Base-by-base conservation (phyloP, 2,113 vertebrate species). In the Mionectes macconnelli region DNA sequence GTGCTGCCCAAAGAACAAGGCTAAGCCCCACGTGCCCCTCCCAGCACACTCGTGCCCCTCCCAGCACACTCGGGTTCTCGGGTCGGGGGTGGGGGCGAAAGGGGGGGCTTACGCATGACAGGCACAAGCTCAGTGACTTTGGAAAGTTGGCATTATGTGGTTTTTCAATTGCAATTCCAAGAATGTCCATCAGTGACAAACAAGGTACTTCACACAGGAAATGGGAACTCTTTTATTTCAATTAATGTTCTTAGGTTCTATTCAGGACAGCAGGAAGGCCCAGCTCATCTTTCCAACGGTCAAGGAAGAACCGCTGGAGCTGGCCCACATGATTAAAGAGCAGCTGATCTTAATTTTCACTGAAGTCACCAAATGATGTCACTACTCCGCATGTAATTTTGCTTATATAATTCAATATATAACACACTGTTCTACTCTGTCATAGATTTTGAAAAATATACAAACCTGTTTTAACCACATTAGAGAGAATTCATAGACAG, bases 181-280 rank as follows among this genome's bases (percentile, higher is more conserved):
- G 89, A 94, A 96, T n/a, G 47, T 60, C 69, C 89, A 60, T 47
- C 52, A 33, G 80, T 23, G 73, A 94, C 76, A 94, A 86, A 91
- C 53, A 89, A 94, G 79, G 87, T 93, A 92, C 79, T 92, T 77
- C 84, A 94, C 97, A 96, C 95, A 95, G 94, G 95, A 97, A 96
- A 98, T 94, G 96, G 95, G 96, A 96, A 97, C 93, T 96, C 96
- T 98, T 97, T 97, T 97, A 98, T 98, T 98, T 97, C 97, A 98
- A 87, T 97, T 97, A 95, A 94, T 97, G 89, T 95, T 77, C 95
- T 98, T 94, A 92, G 91, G 91, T 97, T 97, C 97, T 96, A 87
- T 95, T 96, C 74, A 95, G 93, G 96, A 96, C 97, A 97, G 93
- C 92, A 96, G 95, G 89, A 97, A 97, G 97, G 97, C 39, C 89